Percentiles rank a stretch among this genome's conserved stretches.
Conservation (phyloP, 2,888 invertebrate genomes). For the Heliconius erato region DNA sequence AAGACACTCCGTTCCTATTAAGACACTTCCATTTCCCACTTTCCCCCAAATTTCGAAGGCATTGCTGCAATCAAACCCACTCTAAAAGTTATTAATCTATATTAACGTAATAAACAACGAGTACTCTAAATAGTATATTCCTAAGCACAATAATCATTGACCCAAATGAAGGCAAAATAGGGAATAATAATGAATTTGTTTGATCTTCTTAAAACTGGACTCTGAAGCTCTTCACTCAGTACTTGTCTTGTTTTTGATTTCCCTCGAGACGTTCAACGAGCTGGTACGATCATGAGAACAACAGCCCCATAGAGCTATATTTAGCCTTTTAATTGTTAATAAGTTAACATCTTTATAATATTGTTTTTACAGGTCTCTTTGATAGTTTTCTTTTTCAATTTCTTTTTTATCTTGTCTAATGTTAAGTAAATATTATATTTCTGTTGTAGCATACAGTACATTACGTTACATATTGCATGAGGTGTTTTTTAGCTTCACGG, state of each 20-base stretch:
- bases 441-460: too few species aligned
- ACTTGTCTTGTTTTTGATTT: slow-evolving; percentile 51
- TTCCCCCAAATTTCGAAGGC: too few species aligned
- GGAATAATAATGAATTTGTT: slow-evolving; percentile 10
- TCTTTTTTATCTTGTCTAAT: background rate
- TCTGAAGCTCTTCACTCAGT: slow-evolving; percentile 37
- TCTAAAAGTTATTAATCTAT: background rate
- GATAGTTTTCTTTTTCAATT: too few species aligned
- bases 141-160: slow-evolving; percentile 25
- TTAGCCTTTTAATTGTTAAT: slow-evolving; percentile 4
- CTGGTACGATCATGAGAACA: slow-evolving; percentile 26
- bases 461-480: too few species aligned
- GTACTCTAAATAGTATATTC: background rate
- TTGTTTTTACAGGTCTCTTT: background rate
- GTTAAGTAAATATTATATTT: background rate
- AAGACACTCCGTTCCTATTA: too few species aligned
- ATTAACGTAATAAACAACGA: background rate
- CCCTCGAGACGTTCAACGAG: slow-evolving; percentile 51
- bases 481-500: too few species aligned
- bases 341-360: background rate
- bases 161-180: slow-evolving; percentile 25
- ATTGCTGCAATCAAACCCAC: too few species aligned
- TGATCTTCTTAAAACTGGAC: slow-evolving; percentile 5
- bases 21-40: too few species aligned
- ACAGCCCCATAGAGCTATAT: background rate